A percentile compares a stretch with the other conserved stretches of the same genome.
Evolutionary conservation across 2,888 invertebrate genomes (phyloP).

Genomic region (Elysia crispata): DNA sequence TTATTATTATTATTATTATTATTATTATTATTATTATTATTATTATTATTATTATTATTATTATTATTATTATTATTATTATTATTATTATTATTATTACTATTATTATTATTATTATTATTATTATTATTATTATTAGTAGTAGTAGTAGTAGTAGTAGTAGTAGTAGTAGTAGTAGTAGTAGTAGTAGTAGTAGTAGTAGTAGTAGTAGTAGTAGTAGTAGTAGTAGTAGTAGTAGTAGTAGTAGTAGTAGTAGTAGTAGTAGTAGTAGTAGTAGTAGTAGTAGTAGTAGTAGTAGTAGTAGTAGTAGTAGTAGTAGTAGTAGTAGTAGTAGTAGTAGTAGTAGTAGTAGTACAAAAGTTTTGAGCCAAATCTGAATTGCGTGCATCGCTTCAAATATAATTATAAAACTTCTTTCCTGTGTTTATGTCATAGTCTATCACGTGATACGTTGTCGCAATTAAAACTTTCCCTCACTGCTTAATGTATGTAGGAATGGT

Average conservation of each 20-base stretch:
- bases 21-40: constrained; percentile 2
- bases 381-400: too few species aligned
- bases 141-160: constrained; percentile 11
- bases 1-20: not conserved
- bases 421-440: too few species aligned
- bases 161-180: constrained; percentile 22
- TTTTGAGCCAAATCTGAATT: too few species aligned
- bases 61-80: not conserved
- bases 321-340: too few species aligned
- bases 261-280: constrained; percentile 19
- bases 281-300: constrained; percentile 23
- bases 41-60: constrained; percentile 13
- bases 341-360: too few species aligned
- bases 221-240: constrained; percentile 34
- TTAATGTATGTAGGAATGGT: too few species aligned
- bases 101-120: not conserved
- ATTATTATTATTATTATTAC: constrained; percentile 9
- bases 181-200: constrained; percentile 34
- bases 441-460: too few species aligned
- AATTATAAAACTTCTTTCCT: too few species aligned
- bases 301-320: constrained; percentile 6
- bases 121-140: not conserved
- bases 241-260: not conserved
- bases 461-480: too few species aligned
- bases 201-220: constrained; percentile 30